phyloP scores from a whole-genome alignment of 2,113 vertebrate genomes.

The Myotis davidii region DNA sequence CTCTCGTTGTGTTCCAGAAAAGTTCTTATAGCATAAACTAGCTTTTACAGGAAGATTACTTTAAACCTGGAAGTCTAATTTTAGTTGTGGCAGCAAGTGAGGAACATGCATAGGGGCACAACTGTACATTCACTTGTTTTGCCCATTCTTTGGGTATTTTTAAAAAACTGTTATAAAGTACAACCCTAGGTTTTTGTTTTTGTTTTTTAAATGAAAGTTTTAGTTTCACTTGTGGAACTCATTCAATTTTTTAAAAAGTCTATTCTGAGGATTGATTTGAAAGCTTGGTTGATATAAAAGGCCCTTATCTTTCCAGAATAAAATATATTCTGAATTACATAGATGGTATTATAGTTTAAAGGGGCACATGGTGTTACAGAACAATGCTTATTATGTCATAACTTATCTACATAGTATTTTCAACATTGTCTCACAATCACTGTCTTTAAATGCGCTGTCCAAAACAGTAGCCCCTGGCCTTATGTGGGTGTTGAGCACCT shows the following conservation, averaged over 20 bases:
- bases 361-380: background rate
- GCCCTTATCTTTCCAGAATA: background rate
- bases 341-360: background rate
- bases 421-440: background rate
- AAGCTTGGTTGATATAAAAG: constrained; percentile 34
- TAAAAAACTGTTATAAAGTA: background rate
- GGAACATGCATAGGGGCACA: background rate
- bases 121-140: background rate
- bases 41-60: background rate
- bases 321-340: background rate
- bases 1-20: background rate
- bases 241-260: background rate
- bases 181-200: background rate
- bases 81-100: background rate
- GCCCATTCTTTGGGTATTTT: background rate
- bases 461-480: background rate
- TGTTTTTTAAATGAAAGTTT: constrained; percentile 45
- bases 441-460: background rate
- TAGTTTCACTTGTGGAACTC: background rate
- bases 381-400: background rate
- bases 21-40: background rate
- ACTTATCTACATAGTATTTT: background rate
- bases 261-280: constrained; percentile 10
- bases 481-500: background rate
- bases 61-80: background rate